Conservation (phyloP, 2,888 invertebrate genomes). For the Hypena proboscidalis region DNA sequence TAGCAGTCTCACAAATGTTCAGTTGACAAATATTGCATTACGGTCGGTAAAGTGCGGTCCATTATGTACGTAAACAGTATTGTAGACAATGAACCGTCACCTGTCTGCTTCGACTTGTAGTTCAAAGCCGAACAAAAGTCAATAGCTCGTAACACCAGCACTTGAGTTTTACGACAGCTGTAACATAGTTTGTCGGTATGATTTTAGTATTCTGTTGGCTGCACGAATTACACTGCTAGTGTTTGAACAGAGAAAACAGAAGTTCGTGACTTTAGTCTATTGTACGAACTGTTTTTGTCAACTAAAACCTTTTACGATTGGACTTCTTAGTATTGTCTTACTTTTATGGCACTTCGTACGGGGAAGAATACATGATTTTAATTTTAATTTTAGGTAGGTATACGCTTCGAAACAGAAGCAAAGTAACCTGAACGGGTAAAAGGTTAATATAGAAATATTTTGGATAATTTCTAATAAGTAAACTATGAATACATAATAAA, state of each 20-base stretch:
- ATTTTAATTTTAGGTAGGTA: no score
- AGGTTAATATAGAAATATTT: no score
- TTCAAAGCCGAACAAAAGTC: constrained; percentile 18
- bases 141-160: constrained; percentile 18
- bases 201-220: constrained; percentile 34
- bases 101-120: constrained; percentile 5
- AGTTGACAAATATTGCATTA: constrained; percentile 1
- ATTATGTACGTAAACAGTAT: not conserved
- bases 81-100: constrained; percentile 21
- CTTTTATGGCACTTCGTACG: no score
- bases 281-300: constrained; percentile 10
- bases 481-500: no score
- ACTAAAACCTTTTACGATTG: not conserved
- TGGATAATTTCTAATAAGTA: no score
- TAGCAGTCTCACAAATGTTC: no score
- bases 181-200: constrained; percentile 18
- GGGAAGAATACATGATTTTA: no score
- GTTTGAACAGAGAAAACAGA: constrained; percentile 28
- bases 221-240: constrained; percentile 16
- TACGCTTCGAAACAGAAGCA: no score
- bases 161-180: constrained; percentile 24
- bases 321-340: not conserved
- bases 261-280: constrained; percentile 28
- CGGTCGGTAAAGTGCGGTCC: no score
- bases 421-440: no score